phyloP scores from a whole-genome alignment of 2,888 invertebrate species.

The Ditylenchus weischeri region DNA sequence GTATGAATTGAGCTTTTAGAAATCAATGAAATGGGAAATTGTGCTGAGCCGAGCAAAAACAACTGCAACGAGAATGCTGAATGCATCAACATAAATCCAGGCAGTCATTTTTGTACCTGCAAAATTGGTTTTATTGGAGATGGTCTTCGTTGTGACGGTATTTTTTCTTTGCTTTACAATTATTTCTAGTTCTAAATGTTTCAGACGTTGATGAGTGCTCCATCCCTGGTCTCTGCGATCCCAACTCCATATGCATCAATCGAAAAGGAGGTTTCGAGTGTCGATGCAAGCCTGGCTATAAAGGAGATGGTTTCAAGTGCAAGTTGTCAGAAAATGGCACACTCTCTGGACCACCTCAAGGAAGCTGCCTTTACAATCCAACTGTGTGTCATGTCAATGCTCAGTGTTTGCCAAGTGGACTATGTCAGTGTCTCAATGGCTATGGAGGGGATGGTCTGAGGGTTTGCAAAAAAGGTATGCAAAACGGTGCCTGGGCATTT shows the following conservation, averaged over 20 bases:
- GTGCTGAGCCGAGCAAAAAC: slow-evolving; percentile 42
- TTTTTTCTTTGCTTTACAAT: background rate
- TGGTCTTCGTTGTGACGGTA: slow-evolving; percentile 58
- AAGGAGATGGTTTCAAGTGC: slow-evolving; percentile 44
- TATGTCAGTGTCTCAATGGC: slow-evolving; percentile 39
- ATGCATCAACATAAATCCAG: slow-evolving; percentile 53
- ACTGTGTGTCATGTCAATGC: slow-evolving; percentile 43
- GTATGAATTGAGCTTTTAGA: slow-evolving; percentile 33
- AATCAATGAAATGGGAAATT: slow-evolving; percentile 45
- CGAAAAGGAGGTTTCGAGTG: slow-evolving; percentile 72
- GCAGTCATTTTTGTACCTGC: slow-evolving; percentile 71
- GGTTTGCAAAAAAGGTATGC: slow-evolving; percentile 26
- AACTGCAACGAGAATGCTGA: slow-evolving; percentile 53
- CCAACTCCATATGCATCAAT: slow-evolving; percentile 69
- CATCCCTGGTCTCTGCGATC: slow-evolving; percentile 45
- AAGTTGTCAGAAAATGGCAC: background rate
- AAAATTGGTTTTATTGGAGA: slow-evolving; percentile 79
- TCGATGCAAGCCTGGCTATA: slow-evolving; percentile 47
- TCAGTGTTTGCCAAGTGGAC: slow-evolving; percentile 37
- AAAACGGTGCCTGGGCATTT: background rate
- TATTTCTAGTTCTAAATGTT: background rate
- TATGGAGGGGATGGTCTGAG: slow-evolving; percentile 43
- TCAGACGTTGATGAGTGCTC: slow-evolving; percentile 47
- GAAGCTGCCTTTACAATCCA: slow-evolving; percentile 35
- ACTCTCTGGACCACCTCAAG: background rate